A percentile compares a stretch with the other conserved stretches of the same genome.
These are phyloP conservation scores for Leptinotarsa texana DNA, from an alignment of 1,140 invertebrate genomes.

Conservation along the genomic window DNA sequence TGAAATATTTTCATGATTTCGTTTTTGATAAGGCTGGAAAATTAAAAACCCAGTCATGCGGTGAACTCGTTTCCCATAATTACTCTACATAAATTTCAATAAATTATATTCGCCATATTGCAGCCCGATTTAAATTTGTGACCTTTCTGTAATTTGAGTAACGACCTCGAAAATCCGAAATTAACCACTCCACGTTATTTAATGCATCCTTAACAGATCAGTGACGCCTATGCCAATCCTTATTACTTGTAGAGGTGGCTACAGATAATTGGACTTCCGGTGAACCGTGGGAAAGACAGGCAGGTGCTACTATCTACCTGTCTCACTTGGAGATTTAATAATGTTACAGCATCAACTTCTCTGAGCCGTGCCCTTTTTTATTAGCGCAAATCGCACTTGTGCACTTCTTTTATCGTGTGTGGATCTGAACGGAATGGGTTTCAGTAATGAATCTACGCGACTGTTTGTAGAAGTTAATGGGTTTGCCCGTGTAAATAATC, in stretches of 20 bases:
- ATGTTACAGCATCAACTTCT: slow-evolving; percentile 15
- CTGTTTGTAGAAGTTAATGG: not conserved
- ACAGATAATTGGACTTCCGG: slow-evolving; percentile 49
- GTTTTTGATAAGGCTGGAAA: too few relatives aligned
- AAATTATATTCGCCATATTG: too few relatives aligned
- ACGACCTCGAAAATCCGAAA: not conserved
- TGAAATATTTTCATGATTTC: too few relatives aligned
- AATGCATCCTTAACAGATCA: slow-evolving; percentile 9
- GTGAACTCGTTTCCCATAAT: too few relatives aligned
- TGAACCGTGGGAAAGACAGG: slow-evolving; percentile 45
- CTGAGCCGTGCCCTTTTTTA: slow-evolving; percentile 2
- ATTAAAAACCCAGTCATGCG: too few relatives aligned
- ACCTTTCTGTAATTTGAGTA: too few relatives aligned
- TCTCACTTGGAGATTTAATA: slow-evolving; percentile 29
- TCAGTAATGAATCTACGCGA: not conserved
- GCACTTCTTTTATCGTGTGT: not conserved
- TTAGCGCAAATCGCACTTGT: slow-evolving; percentile 5
- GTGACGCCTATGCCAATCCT: slow-evolving; percentile 27
- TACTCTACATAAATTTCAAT: too few relatives aligned
- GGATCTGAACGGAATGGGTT: not conserved
- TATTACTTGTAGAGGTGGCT: slow-evolving; percentile 33
- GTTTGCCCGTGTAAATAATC: too few relatives aligned
- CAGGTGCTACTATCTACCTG: slow-evolving; percentile 39
- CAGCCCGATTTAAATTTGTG: too few relatives aligned
- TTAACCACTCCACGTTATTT: not conserved